A percentile compares a stretch with the other conserved stretches of the same genome.
Conservation (phyloP, 2,113 vertebrate genomes). For the Connochaetes taurinus region DNA sequence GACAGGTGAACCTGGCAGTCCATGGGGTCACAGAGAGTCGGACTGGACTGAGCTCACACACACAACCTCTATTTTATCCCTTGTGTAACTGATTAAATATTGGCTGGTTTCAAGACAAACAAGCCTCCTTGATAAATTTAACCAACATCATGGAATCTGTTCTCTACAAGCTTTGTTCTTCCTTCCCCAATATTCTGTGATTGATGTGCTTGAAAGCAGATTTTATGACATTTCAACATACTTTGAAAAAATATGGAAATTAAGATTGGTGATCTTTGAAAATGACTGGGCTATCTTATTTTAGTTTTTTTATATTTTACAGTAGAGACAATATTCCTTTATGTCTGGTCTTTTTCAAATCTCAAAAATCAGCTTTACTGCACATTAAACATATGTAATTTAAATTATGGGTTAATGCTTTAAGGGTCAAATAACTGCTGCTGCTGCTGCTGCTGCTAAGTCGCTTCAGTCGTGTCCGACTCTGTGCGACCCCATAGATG, state of each 20-base stretch:
- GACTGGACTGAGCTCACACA: not conserved
- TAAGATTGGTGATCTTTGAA: slow-evolving; percentile 42
- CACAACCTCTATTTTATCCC: not conserved
- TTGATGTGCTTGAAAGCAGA: not conserved
- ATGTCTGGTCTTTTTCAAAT: slow-evolving; percentile 18
- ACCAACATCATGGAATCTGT: not conserved
- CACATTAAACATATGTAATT: slow-evolving; percentile 45
- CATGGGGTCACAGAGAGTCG: fast-evolving
- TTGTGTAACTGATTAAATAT: not conserved
- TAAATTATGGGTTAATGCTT: slow-evolving; percentile 43
- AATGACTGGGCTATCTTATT: not conserved
- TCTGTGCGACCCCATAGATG: no score
- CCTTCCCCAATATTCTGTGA: not conserved
- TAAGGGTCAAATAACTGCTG: slow-evolving; percentile 7
- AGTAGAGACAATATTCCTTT: not conserved
- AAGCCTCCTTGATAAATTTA: not conserved
- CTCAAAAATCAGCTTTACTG: slow-evolving; percentile 34
- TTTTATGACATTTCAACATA: slow-evolving; percentile 17
- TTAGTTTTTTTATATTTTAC: not conserved
- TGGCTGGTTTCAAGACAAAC: not conserved
- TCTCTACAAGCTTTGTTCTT: not conserved
- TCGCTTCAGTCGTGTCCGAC: fast-evolving
- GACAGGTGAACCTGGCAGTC: not conserved
- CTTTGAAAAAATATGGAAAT: slow-evolving; percentile 53
- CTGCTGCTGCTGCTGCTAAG: not conserved